phyloP scores from a whole-genome alignment of 2,888 invertebrate genomes.

The Dermolepida albohirtum region DNA sequence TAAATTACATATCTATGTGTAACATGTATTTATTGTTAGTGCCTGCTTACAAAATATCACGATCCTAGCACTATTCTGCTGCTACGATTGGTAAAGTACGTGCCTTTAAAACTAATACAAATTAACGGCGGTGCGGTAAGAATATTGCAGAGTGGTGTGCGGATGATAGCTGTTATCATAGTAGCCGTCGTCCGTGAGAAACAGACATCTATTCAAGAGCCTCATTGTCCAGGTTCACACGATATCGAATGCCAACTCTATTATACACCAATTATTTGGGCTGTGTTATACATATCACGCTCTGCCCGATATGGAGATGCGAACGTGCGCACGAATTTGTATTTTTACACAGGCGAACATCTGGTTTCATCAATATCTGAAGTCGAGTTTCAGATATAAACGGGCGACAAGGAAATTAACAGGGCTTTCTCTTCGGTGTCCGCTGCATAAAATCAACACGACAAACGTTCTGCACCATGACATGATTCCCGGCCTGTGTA shows the following conservation, averaged over 20 bases:
- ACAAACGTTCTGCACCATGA: no score
- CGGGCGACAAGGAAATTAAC: slow-evolving; percentile 22
- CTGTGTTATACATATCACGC: slow-evolving; percentile 65
- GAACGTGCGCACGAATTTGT: slow-evolving; percentile 62
- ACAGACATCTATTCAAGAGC: slow-evolving; percentile 50
- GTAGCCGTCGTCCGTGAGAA: slow-evolving; percentile 48
- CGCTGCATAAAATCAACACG: no score
- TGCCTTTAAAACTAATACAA: slow-evolving; percentile 43
- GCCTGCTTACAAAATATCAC: no score
- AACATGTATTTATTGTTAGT: no score
- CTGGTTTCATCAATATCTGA: slow-evolving; percentile 28
- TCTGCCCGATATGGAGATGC: slow-evolving; percentile 60
- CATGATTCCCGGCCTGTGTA: no score
- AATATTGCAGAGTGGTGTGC: slow-evolving; percentile 47
- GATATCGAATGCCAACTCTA: slow-evolving; percentile 62
- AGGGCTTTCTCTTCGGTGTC: slow-evolving; percentile 14
- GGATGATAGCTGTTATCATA: slow-evolving; percentile 53
- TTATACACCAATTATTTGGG: slow-evolving; percentile 64
- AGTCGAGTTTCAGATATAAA: slow-evolving; percentile 21
- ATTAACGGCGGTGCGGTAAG: slow-evolving; percentile 45
- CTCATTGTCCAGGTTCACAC: slow-evolving; percentile 59
- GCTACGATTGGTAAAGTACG: slow-evolving; percentile 17
- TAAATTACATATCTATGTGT: no score
- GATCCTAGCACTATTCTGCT: slow-evolving; percentile 26
- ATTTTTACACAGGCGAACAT: slow-evolving; percentile 49